Evolutionary conservation across 2,797 vertebrate genomes (phyloP).

Genomic region (Lutjanus argentimaculatus): DNA sequence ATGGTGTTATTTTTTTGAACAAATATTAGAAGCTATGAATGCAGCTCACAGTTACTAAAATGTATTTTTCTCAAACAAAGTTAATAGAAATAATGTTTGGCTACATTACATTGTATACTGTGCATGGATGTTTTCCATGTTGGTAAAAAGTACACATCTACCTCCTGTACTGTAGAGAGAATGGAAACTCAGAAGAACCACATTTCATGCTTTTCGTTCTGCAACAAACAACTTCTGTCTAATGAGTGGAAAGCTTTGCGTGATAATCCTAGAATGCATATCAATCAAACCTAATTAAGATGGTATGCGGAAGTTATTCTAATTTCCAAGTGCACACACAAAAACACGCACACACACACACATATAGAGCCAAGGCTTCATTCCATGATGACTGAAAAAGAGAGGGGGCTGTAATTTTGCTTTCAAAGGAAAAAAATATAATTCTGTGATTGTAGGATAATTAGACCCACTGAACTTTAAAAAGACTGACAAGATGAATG

Average conservation of each 20-base stretch:
- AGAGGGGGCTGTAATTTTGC: slow-evolving; percentile 54
- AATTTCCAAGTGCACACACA: not conserved
- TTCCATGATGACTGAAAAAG: slow-evolving; percentile 62
- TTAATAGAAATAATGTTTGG: not conserved
- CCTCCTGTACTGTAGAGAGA: slow-evolving; percentile 9
- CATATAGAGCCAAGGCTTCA: slow-evolving; percentile 37
- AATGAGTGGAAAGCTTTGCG: slow-evolving; percentile 72
- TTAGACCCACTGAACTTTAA: slow-evolving; percentile 59
- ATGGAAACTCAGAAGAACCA: slow-evolving; percentile 52
- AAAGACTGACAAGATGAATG: slow-evolving; percentile 66
- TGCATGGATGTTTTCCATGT: not conserved
- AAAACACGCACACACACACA: slow-evolving; percentile 2
- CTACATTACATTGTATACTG: not conserved
- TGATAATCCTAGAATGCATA: slow-evolving; percentile 70
- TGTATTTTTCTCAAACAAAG: not conserved
- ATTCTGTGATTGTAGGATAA: slow-evolving; percentile 75
- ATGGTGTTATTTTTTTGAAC: not conserved
- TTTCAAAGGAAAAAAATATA: slow-evolving; percentile 68
- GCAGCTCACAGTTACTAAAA: not conserved
- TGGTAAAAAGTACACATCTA: not conserved
- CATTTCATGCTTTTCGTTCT: slow-evolving; percentile 58
- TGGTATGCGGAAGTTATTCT: slow-evolving; percentile 13
- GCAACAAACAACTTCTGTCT: slow-evolving; percentile 57
- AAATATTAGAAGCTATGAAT: not conserved
- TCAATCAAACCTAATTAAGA: slow-evolving; percentile 71